Percentiles rank a stretch among this genome's conserved stretches.
These are phyloP conservation scores for Zonotrichia albicollis DNA, from an alignment of 2,797 vertebrate species.

Conservation along the genomic window DNA sequence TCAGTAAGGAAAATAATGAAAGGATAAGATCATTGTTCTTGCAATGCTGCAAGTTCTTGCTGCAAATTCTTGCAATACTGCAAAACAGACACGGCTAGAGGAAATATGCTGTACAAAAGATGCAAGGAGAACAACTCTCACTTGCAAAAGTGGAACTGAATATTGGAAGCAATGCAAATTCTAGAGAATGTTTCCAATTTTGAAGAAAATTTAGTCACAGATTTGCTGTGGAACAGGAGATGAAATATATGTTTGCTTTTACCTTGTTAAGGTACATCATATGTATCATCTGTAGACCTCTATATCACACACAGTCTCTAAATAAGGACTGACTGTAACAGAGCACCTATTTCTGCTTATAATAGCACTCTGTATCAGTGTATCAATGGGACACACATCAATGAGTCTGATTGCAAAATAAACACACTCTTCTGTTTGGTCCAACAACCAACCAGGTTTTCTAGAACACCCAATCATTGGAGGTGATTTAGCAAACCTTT, in stretches of 20 bases:
- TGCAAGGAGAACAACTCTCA: background rate
- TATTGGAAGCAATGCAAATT: background rate
- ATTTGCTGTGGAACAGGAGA: background rate
- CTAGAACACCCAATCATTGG: background rate
- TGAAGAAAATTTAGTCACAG: background rate
- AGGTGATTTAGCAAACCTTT: background rate
- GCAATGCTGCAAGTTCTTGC: too few species aligned
- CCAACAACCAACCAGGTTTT: background rate
- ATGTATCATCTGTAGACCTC: background rate
- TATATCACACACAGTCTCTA: background rate
- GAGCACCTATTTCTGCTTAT: background rate
- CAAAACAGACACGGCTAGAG: background rate
- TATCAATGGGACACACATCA: background rate
- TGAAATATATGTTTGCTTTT: background rate
- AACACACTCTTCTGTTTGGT: background rate
- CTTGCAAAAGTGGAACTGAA: background rate
- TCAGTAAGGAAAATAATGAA: background rate
- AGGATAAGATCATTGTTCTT: background rate
- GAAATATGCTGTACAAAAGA: background rate
- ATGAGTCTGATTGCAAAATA: background rate
- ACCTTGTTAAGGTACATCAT: background rate
- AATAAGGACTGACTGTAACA: background rate
- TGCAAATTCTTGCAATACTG: too few species aligned
- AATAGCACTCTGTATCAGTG: background rate
- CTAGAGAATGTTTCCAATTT: background rate